Evolutionary conservation across 2,113 vertebrate genomes (phyloP).

Genomic region (Mus spicilegus): DNA sequence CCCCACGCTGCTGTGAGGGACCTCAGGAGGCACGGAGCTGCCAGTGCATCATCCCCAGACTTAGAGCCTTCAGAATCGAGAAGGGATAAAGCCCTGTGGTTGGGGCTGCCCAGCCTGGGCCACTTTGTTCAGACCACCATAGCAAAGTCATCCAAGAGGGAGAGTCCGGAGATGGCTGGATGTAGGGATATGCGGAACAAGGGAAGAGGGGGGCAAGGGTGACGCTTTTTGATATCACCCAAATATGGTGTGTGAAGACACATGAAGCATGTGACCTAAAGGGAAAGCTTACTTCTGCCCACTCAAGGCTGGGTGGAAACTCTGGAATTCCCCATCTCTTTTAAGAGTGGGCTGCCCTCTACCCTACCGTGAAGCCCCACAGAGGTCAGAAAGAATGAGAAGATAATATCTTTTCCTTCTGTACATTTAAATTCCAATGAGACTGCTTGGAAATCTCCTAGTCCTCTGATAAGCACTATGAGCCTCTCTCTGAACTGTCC

Average conservation of each 20-base stretch:
- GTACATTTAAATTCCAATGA: background rate
- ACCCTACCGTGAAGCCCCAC: background rate
- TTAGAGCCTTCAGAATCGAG: background rate
- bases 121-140: accelerated
- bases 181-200: accelerated
- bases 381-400: background rate
- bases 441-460: background rate
- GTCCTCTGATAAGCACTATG: background rate
- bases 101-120: background rate
- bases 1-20: background rate
- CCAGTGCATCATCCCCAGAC: background rate
- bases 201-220: too few relatives aligned
- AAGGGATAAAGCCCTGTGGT: background rate
- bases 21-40: background rate
- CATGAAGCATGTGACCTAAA: background rate
- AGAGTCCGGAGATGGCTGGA: background rate
- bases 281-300: background rate
- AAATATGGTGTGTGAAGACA: background rate
- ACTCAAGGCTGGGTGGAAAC: background rate
- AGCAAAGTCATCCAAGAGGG: background rate
- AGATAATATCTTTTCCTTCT: background rate
- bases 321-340: background rate
- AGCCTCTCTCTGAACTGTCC: background rate
- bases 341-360: background rate
- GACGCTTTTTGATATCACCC: too few relatives aligned